These are phyloP conservation scores for Bufo bufo DNA, from an alignment of 2,113 vertebrate genomes.

Conservation along the genomic window DNA sequence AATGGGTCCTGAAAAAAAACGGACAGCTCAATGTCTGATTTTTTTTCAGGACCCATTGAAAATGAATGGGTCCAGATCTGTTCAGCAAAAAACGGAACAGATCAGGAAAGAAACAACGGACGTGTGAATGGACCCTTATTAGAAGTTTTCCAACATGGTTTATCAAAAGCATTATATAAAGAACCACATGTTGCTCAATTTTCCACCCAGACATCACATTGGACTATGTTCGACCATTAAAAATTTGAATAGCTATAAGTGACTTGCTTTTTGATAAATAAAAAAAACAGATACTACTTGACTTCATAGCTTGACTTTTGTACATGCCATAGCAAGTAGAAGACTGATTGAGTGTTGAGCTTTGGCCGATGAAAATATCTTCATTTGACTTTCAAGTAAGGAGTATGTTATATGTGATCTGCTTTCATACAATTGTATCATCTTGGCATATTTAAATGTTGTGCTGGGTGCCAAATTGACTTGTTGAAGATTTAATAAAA, in stretches of 20 bases:
- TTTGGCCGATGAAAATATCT: not conserved
- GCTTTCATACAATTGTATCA: not conserved
- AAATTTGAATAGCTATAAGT: not conserved
- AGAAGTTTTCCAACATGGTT: not conserved
- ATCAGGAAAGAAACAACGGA: too few species aligned
- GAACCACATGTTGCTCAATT: too few species aligned
- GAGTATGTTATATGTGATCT: not conserved
- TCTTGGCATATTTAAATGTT: not conserved
- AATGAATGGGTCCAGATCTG: too few species aligned
- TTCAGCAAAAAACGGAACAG: too few species aligned
- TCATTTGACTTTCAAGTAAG: not conserved
- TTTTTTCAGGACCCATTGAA: too few species aligned
- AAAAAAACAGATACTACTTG: not conserved
- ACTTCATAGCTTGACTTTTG: not conserved
- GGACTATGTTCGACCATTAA: not conserved
- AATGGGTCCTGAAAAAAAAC: too few species aligned
- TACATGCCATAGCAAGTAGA: not conserved
- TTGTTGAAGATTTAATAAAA: constrained; percentile 22
- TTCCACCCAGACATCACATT: not conserved
- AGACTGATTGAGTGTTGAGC: not conserved
- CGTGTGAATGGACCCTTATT: too few species aligned
- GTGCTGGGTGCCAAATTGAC: not conserved
- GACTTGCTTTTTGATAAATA: not conserved
- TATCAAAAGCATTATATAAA: too few species aligned
- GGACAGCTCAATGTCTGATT: too few species aligned